Percentiles rank a stretch among this genome's conserved stretches.
Conservation (phyloP, 2,113 vertebrate species). For the Promerops cafer region DNA sequence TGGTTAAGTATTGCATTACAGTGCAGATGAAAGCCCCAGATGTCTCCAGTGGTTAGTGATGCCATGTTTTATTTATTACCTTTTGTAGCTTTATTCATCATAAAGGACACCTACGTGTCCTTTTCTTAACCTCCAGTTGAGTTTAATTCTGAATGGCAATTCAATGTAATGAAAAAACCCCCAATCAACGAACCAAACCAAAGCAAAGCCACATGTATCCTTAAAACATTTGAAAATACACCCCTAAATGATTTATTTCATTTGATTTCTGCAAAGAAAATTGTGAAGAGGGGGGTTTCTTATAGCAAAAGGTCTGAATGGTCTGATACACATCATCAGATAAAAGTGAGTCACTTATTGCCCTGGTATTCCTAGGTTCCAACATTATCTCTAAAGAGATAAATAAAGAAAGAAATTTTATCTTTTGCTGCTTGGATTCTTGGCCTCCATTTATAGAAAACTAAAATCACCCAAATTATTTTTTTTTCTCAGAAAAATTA, state of each 20-base stretch:
- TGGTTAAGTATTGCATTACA: conserved; percentile 37
- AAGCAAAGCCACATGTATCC: neutral
- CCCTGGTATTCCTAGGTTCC: neutral
- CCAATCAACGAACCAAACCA: neutral
- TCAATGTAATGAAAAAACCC: fast-evolving
- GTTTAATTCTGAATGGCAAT: neutral
- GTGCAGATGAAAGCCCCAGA: conserved; percentile 28
- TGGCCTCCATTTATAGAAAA: neutral
- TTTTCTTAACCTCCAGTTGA: conserved; percentile 5
- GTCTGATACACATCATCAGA: neutral
- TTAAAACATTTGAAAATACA: neutral
- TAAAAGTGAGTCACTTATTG: neutral
- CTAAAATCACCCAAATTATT: fast-evolving
- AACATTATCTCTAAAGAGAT: neutral
- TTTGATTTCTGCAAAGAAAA: neutral
- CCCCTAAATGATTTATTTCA: neutral
- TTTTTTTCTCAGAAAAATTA: neutral
- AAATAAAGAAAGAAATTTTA: neutral
- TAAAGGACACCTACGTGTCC: conserved; percentile 5
- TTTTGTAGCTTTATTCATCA: conserved; percentile 22
- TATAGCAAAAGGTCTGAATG: neutral
- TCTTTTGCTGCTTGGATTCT: neutral
- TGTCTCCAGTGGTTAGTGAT: conserved; percentile 19
- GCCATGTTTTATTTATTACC: conserved; percentile 57
- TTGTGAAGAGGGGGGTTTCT: neutral